Base-by-base conservation (phyloP, 2,797 vertebrate species). In the Parambassis ranga region DNA sequence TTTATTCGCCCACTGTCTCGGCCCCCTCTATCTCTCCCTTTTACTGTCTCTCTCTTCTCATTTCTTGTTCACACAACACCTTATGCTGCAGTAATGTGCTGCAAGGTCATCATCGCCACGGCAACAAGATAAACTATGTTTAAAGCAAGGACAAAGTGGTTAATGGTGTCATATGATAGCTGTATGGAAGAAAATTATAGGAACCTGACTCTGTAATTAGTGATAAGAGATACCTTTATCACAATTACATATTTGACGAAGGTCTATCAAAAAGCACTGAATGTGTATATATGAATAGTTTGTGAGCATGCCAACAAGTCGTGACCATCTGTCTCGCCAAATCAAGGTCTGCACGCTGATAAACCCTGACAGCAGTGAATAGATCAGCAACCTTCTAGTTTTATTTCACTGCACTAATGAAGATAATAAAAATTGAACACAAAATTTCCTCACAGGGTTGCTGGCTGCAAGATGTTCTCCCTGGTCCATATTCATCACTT, bases 31-130 rank as follows among this genome's bases (percentile, higher is more conserved):
- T 36, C 70, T 50, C 71, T 55, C 52, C 47, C 55, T 56, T 41
- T 58, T 26, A 1, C 52, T 7, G 60, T 65, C 64, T 71, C 52
- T 71, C 52, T 42, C 60, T 32, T 57, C 65, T 55, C 33, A 37
- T 55, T 73, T 51, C 62, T 81, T 71, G 77, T 77, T 75, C 79
- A 56, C 59, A 74, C 86, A 72, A 73, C 72, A 85, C 81, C 78
- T 75, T 68, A 35, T 79, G 76, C 87, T 82, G 84, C 85, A 84
- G 81, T 72, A 78, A 83, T 66, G 66, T 83, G 79, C 83, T 84
- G 73, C 85, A 89, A 88, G 85, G 86, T 90, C 87, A 79, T 62
- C 71, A 60, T 79, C n/a, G 7, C 68, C 71, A 80, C 58, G n/a
- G 80, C 71, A 77, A 79, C 65, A 20, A 61, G 50, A 71, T 60